Evolutionary conservation across 2,113 vertebrate species (phyloP).

Genomic region (Malaclemys terrapin): DNA sequence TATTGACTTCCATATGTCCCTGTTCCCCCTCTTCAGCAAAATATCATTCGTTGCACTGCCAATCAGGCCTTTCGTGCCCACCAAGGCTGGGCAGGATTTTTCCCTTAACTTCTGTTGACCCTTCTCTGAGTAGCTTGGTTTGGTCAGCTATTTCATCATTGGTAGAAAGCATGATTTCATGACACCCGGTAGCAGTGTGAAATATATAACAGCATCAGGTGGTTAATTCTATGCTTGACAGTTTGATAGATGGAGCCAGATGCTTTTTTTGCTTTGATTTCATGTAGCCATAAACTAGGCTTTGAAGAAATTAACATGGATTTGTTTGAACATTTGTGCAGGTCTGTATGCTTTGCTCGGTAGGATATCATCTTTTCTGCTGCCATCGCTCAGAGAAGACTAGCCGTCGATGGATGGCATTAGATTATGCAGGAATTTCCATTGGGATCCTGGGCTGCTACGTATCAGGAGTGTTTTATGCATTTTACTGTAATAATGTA

Average conservation of each 20-base stretch:
- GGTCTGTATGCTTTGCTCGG: constrained; percentile 97
- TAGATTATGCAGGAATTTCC: constrained; percentile 94
- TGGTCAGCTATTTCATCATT: background rate
- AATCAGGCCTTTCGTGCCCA: background rate
- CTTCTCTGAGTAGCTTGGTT: background rate
- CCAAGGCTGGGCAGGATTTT: fast-evolving
- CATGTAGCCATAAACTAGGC: background rate
- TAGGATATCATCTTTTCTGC: constrained; percentile 94
- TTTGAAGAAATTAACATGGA: background rate
- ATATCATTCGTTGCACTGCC: fast-evolving
- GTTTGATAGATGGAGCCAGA: background rate
- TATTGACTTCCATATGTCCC: fast-evolving
- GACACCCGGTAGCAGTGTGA: fast-evolving
- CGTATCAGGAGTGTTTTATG: constrained; percentile 95
- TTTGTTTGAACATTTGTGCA: constrained; percentile 50
- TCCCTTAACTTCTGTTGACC: fast-evolving
- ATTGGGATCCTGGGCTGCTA: constrained; percentile 96
- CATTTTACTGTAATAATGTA: constrained; percentile 96
- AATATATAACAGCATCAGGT: fast-evolving
- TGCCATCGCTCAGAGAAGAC: constrained; percentile 97
- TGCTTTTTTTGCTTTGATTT: background rate
- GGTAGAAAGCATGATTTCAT: background rate
- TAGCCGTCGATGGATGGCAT: constrained; percentile 94
- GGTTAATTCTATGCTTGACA: fast-evolving
- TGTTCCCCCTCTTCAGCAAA: fast-evolving